Percentiles rank a stretch among this genome's conserved stretches.
These are phyloP conservation scores for Thymelicus acteon DNA, from an alignment of 2,888 invertebrate species.

Conservation along the genomic window DNA sequence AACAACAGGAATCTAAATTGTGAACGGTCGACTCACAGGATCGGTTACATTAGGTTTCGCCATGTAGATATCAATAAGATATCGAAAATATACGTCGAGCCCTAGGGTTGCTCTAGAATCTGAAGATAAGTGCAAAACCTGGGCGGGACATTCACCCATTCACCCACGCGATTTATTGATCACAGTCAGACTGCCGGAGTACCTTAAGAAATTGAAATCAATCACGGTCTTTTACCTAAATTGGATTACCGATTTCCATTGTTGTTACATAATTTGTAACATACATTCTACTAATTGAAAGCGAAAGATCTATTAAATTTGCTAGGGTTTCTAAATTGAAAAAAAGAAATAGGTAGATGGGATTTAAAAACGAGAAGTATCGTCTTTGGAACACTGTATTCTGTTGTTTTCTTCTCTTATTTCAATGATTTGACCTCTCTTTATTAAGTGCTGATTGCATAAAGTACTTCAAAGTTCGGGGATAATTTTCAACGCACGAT, in stretches of 20 bases:
- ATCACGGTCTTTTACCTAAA: slow-evolving; percentile 6
- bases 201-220: slow-evolving; percentile 22
- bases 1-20: slow-evolving; percentile 36
- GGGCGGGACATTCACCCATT: slow-evolving; percentile 57
- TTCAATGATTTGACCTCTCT: too few relatives aligned
- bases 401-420: too few relatives aligned
- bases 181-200: slow-evolving; percentile 39
- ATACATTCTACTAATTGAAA: not conserved
- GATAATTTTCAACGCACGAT: too few relatives aligned
- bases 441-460: too few relatives aligned
- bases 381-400: too few relatives aligned
- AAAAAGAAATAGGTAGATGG: too few relatives aligned
- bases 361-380: too few relatives aligned
- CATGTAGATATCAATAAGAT: slow-evolving; percentile 33
- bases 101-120: slow-evolving; percentile 24
- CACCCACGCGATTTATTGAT: slow-evolving; percentile 59
- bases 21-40: slow-evolving; percentile 23
- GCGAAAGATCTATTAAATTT: too few relatives aligned
- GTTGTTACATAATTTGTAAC: not conserved
- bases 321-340: too few relatives aligned
- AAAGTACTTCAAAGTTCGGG: too few relatives aligned
- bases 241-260: not conserved
- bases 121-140: slow-evolving; percentile 43
- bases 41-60: slow-evolving; percentile 30
- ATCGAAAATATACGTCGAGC: slow-evolving; percentile 18